phyloP scores from a whole-genome alignment of 2,888 invertebrate species.

The Argynnis bischoffii region DNA sequence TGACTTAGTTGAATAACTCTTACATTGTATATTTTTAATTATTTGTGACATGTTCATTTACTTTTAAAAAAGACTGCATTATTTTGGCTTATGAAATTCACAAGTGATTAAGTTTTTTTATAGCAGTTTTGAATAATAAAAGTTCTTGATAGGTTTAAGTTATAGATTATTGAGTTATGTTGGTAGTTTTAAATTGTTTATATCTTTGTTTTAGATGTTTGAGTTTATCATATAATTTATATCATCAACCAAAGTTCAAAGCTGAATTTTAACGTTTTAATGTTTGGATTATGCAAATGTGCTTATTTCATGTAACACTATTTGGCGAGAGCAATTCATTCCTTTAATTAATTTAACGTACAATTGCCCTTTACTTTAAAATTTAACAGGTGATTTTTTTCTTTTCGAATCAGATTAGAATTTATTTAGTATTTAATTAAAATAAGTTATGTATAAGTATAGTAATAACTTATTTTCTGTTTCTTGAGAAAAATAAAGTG shows the following conservation, averaged over 20 bases:
- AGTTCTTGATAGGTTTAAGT: conserved; percentile 15
- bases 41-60: conserved; percentile 12
- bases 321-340: conserved; percentile 41
- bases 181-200: conserved; percentile 72
- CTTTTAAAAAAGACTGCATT: conserved; percentile 9
- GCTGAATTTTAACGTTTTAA: conserved; percentile 38
- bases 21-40: neutral
- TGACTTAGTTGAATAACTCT: too few relatives aligned
- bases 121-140: conserved; percentile 18
- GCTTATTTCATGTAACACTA: conserved; percentile 21
- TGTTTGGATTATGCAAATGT: conserved; percentile 6
- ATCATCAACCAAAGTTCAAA: conserved; percentile 62
- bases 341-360: conserved; percentile 43
- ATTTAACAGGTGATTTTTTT: conserved; percentile 37
- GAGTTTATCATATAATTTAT: conserved; percentile 60
- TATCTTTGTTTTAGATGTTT: conserved; percentile 71
- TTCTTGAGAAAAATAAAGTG: conserved; percentile 59
- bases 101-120: conserved; percentile 12
- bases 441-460: conserved; percentile 50
- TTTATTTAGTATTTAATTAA: conserved; percentile 44
- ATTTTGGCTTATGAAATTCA: conserved; percentile 4
- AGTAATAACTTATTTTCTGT: conserved; percentile 57
- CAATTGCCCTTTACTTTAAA: conserved; percentile 37
- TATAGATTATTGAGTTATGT: conserved; percentile 46
- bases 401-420: conserved; percentile 40